Conservation (phyloP, 2,888 invertebrate genomes). For the Hipparchia sbordonii region DNA sequence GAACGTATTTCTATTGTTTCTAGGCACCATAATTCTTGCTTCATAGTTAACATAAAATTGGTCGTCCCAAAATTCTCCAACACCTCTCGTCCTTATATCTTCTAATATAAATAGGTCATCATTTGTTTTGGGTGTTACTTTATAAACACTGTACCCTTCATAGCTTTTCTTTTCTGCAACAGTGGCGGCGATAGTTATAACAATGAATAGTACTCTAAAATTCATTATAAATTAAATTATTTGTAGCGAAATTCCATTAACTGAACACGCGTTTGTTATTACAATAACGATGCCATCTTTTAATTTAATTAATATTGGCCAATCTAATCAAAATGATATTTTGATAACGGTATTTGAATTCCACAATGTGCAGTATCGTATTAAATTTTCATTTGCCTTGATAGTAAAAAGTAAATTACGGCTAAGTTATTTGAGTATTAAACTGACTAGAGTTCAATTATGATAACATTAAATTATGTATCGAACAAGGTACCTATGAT, state of each 20-base stretch:
- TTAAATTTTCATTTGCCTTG: not conserved
- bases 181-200: constrained; percentile 41
- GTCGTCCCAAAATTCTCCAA: constrained; percentile 67
- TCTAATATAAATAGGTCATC: constrained; percentile 74
- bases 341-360: constrained; percentile 27
- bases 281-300: constrained; percentile 17
- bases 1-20: constrained; percentile 51
- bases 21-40: constrained; percentile 61
- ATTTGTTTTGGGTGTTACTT: constrained; percentile 73
- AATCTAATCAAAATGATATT: constrained; percentile 40
- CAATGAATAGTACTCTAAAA: constrained; percentile 40
- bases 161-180: constrained; percentile 58
- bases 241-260: constrained; percentile 23
- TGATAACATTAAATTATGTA: too few species aligned
- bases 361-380: not conserved
- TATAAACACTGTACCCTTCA: constrained; percentile 83
- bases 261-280: constrained; percentile 19
- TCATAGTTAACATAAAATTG: constrained; percentile 58
- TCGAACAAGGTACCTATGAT: too few species aligned
- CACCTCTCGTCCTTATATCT: constrained; percentile 62
- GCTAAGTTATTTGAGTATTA: not conserved
- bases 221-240: constrained; percentile 47
- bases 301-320: constrained; percentile 19
- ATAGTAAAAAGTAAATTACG: not conserved
- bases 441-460: too few species aligned